A percentile compares a stretch with the other conserved stretches of the same genome.
These are phyloP conservation scores for Cervus canadensis DNA, from an alignment of 2,113 vertebrate genomes.

Conservation along the genomic window DNA sequence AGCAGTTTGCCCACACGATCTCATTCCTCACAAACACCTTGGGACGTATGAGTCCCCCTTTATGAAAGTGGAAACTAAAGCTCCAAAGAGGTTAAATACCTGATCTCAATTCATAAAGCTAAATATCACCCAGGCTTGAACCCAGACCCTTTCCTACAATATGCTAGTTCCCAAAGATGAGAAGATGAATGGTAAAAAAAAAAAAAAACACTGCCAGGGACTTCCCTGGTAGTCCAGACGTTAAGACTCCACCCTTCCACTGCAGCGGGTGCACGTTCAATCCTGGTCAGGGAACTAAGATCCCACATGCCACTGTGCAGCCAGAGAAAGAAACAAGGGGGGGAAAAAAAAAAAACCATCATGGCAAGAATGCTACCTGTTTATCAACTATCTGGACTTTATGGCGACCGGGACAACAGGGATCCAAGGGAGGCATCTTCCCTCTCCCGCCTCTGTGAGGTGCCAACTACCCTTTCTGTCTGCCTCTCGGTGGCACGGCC, in stretches of 20 bases:
- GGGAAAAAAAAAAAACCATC: background rate
- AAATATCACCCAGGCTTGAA: background rate
- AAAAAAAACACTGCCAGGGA: background rate
- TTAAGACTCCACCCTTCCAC: background rate
- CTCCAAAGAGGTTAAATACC: background rate
- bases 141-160: background rate
- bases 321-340: background rate
- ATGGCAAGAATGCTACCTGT: background rate
- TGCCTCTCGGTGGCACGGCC: background rate
- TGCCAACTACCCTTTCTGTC: background rate
- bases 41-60: background rate
- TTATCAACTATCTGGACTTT: background rate
- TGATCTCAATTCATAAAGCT: background rate
- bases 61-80: background rate
- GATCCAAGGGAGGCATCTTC: background rate
- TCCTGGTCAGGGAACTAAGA: background rate
- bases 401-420: background rate
- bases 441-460: background rate
- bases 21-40: background rate
- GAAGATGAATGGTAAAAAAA: background rate
- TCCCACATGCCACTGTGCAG: background rate
- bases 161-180: background rate
- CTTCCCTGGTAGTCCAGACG: background rate
- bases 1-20: background rate
- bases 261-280: background rate